phyloP scores from a whole-genome alignment of 2,888 invertebrate genomes.

The Aleiodes leptofemur region DNA sequence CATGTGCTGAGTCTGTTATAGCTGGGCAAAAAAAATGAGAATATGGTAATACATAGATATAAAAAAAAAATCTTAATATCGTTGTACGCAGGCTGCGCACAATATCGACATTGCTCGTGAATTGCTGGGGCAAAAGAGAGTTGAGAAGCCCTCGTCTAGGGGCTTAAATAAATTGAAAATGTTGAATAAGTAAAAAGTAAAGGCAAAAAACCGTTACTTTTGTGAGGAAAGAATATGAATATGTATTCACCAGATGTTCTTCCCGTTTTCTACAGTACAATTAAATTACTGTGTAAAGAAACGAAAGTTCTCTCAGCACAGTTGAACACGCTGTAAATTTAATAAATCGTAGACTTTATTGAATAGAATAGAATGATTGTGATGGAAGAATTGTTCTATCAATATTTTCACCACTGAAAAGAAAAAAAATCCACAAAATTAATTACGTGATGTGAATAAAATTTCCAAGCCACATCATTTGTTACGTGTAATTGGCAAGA shows the following conservation, averaged over 20 bases:
- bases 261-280: neutral
- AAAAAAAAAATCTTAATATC: conserved; percentile 47
- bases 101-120: conserved; percentile 44
- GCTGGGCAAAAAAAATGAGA: neutral
- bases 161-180: conserved; percentile 34
- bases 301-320: neutral
- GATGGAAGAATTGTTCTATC: neutral
- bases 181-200: conserved; percentile 7
- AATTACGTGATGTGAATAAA: conserved; percentile 33
- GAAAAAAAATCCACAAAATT: too few relatives aligned
- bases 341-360: neutral
- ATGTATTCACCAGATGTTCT: conserved; percentile 20
- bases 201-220: conserved; percentile 2
- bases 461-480: conserved; percentile 30
- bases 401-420: neutral
- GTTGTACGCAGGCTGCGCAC: conserved; percentile 42
- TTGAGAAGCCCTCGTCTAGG: neutral
- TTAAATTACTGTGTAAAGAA: neutral
- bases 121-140: neutral
- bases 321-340: neutral
- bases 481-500: conserved; percentile 12
- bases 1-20: neutral
- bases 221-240: conserved; percentile 13
- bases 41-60: neutral
- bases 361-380: neutral